A percentile compares a stretch with the other conserved stretches of the same genome.
Conservation (phyloP, 2,888 invertebrate species). For the Sminthurinus aureus region DNA sequence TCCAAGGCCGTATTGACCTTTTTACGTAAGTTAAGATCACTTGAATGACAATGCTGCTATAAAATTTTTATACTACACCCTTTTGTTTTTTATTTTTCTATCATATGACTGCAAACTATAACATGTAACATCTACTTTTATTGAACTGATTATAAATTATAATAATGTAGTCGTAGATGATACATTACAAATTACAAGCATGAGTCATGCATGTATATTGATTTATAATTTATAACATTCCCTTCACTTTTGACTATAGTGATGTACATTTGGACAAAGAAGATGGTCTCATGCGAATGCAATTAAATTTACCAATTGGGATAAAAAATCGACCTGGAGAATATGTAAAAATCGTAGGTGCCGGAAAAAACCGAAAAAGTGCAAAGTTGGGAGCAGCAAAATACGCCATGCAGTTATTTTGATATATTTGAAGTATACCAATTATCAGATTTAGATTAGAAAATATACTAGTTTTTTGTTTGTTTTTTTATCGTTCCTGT, state of each 20-base stretch:
- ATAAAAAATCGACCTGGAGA: neutral
- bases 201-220: too few species aligned
- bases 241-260: too few species aligned
- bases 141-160: too few species aligned
- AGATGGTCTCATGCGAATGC: neutral
- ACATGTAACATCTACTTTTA: neutral
- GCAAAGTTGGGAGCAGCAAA: slow-evolving; percentile 52
- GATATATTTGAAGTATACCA: neutral
- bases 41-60: neutral
- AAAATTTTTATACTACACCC: neutral
- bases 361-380: slow-evolving; percentile 43
- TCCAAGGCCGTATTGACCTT: slow-evolving; percentile 73
- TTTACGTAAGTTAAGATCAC: slow-evolving; percentile 72
- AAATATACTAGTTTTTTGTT: too few species aligned
- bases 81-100: neutral
- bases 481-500: too few species aligned
- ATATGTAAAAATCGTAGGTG: slow-evolving; percentile 24
- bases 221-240: too few species aligned
- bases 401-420: slow-evolving; percentile 26
- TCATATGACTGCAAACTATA: neutral
- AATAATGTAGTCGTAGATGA: too few species aligned
- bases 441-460: too few species aligned
- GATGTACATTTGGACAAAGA: neutral
- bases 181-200: too few species aligned
- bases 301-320: slow-evolving; percentile 28